Conservation (phyloP, 2,888 invertebrate genomes). For the Graphium colonna region DNA sequence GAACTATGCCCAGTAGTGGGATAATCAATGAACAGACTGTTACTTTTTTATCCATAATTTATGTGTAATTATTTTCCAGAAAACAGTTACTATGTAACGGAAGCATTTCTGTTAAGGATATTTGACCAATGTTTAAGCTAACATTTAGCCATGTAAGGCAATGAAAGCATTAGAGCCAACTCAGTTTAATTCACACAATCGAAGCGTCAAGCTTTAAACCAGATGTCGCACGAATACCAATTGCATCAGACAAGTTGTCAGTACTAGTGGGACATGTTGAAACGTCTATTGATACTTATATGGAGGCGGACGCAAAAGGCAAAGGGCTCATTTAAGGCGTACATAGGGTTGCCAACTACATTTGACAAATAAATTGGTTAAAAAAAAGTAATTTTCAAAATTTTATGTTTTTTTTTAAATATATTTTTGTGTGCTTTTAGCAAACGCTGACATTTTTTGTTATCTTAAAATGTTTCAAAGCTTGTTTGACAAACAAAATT, state of each 20-base stretch:
- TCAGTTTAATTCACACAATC: constrained; percentile 12
- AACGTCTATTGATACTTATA: constrained; percentile 22
- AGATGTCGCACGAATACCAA: constrained; percentile 17
- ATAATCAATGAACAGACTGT: too few relatives aligned
- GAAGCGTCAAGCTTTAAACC: constrained; percentile 12
- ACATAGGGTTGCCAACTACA: constrained; percentile 16
- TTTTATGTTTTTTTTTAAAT: too few relatives aligned
- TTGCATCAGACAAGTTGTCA: constrained; percentile 17
- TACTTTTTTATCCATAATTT: too few relatives aligned
- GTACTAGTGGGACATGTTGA: constrained; percentile 14
- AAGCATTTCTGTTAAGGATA: too few relatives aligned
- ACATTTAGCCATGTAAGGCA: constrained; percentile 4
- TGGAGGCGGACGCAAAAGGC: constrained; percentile 16
- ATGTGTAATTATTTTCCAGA: too few relatives aligned
- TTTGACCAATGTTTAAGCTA: neutral
- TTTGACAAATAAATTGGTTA: too few relatives aligned
- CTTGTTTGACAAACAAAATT: neutral
- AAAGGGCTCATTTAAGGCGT: constrained; percentile 30
- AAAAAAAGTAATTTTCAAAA: too few relatives aligned
- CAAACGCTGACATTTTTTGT: too few relatives aligned
- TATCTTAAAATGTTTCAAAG: neutral
- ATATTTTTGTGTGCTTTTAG: too few relatives aligned
- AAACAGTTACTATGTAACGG: too few relatives aligned
- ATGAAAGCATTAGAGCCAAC: constrained; percentile 9
- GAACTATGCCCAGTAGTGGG: too few relatives aligned